Base-by-base conservation (phyloP, 2,888 invertebrate species). In the Sarcophaga subvicina region DNA sequence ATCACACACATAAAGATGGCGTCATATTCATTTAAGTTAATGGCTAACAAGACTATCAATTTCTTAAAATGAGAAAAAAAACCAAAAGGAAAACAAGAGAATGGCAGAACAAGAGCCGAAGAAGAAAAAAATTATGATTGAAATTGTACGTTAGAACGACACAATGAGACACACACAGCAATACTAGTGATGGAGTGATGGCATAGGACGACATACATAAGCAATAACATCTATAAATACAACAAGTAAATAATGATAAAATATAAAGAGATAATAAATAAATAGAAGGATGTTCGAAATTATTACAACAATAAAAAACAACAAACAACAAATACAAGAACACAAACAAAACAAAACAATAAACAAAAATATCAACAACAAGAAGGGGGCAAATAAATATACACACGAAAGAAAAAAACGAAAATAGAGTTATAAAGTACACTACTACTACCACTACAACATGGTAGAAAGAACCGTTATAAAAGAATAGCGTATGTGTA, bases 21-120 rank as follows among this genome's bases (percentile, higher is more conserved):
- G 87, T 84, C 87, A 81, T 87, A 87, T 87, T 84, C 83, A 87
- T 87, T 83, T 79, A 70, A 75, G 83, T 87, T 87, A 87, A 87
- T 87, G 87, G 87, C 81, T 79, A 84, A 87, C 83, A 83, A 77
- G 69, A 81, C 81, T 83, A 86, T 86, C 83, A 86, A 83, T 81
- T 86, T 79, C 78, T 80, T 25, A 67, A 69, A 59, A 83, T 80
- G 79, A 79, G 79, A 71, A 76, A 80, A 80, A 54, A 54, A 54
- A 12, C 54, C 20, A 11, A 45, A 4, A 67, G 4, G n/a, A 47
- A 11, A 20, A 45, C 67, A n/a, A 67, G 47, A 67, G 37, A 4
- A 12, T 12, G 22, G n/a, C 20, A 20, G 6, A 63, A 12, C 20
- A 25, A 22, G 10, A 63, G 63, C 11, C 17, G 22, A 63, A 62